A percentile compares a stretch with the other conserved stretches of the same genome.
phyloP scores from a whole-genome alignment of 2,888 invertebrate species.

The Lasioglossum lativentre region DNA sequence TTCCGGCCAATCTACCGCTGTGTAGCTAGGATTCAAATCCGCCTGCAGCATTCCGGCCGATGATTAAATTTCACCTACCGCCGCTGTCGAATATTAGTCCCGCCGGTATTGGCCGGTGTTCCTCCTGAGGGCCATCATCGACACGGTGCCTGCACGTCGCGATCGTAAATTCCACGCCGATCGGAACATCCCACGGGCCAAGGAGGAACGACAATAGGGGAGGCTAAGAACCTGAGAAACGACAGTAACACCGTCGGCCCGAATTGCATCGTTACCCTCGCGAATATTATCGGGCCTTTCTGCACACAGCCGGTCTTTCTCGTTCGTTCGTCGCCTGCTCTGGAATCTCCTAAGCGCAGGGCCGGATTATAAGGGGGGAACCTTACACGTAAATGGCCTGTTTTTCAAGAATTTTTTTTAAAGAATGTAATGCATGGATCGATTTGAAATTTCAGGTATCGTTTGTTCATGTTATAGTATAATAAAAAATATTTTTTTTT shows the following conservation, averaged over 20 bases:
- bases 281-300: neutral
- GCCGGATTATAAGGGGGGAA: no score
- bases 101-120: constrained; percentile 56
- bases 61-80: constrained; percentile 70
- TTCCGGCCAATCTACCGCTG: constrained; percentile 54
- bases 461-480: no score
- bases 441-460: no score
- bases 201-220: neutral
- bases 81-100: constrained; percentile 66
- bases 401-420: no score
- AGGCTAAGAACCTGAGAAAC: neutral
- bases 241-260: neutral
- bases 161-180: constrained; percentile 54
- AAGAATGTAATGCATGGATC: no score
- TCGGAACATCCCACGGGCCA: constrained; percentile 22
- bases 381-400: no score
- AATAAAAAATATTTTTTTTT: no score
- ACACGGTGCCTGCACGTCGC: constrained; percentile 51
- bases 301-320: no score
- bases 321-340: no score
- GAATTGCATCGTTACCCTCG: neutral
- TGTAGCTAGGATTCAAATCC: constrained; percentile 61
- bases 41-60: constrained; percentile 59
- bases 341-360: no score
- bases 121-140: constrained; percentile 67